Evolutionary conservation across 2,888 invertebrate species (phyloP).

Genomic region (Sycophila texana): DNA sequence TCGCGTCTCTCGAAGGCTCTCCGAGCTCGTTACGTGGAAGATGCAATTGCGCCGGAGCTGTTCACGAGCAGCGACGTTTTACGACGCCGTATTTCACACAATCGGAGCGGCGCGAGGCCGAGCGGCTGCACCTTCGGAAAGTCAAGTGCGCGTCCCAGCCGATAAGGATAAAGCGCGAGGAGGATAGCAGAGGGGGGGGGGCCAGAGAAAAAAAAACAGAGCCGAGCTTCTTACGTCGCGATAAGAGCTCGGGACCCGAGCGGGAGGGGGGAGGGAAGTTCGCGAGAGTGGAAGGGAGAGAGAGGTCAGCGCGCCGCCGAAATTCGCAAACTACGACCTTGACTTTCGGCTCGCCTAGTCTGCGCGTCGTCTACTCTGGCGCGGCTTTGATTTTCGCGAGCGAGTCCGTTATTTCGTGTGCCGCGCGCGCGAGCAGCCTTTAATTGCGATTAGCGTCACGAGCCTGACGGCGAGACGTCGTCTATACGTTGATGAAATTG

Average conservation of each 20-base stretch:
- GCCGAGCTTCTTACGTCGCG: neutral
- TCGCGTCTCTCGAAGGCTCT: too few relatives aligned
- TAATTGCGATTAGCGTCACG: slow-evolving; percentile 7
- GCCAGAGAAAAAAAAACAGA: neutral
- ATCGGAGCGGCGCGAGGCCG: too few relatives aligned
- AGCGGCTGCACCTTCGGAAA: too few relatives aligned
- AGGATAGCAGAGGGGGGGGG: too few relatives aligned
- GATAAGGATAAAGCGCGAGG: neutral
- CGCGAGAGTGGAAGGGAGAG: neutral
- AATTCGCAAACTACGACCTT: slow-evolving; percentile 35
- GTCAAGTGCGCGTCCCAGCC: neutral
- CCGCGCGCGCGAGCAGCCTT: neutral
- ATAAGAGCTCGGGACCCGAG: neutral
- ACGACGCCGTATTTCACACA: too few relatives aligned
- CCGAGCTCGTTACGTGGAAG: too few relatives aligned
- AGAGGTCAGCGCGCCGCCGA: slow-evolving; percentile 18
- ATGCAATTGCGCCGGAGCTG: too few relatives aligned
- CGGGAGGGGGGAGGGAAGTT: neutral
- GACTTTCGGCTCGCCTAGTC: slow-evolving; percentile 29
- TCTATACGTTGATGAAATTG: neutral
- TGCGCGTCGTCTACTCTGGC: slow-evolving; percentile 18
- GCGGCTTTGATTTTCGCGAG: slow-evolving; percentile 12
- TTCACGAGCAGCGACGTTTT: too few relatives aligned
- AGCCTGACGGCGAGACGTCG: neutral
- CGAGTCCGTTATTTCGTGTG: neutral